Evolutionary conservation across 2,888 invertebrate genomes (phyloP).

Genomic region (Agriopis aurantiaria): DNA sequence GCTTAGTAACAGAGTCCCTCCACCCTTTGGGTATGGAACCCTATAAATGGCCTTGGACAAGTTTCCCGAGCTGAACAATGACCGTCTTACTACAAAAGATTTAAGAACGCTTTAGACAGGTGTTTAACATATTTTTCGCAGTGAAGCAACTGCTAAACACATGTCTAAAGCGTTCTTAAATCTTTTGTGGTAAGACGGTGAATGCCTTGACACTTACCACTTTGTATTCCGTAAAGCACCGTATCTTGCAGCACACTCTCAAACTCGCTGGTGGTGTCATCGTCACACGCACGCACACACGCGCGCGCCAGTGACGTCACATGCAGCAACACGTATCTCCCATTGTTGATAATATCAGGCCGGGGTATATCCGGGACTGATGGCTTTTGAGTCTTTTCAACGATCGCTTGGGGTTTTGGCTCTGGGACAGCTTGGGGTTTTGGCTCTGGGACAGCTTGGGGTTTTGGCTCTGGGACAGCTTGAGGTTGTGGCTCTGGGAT

Average conservation of each 20-base stretch:
- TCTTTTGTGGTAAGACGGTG: too few species aligned
- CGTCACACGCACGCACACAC: slow-evolving; percentile 56
- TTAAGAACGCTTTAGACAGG: too few species aligned
- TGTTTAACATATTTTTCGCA: too few species aligned
- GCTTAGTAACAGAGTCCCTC: too few species aligned
- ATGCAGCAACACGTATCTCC: slow-evolving; percentile 60
- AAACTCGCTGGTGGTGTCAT: slow-evolving; percentile 40
- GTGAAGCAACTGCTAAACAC: too few species aligned
- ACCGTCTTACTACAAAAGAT: too few species aligned
- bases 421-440: not conserved
- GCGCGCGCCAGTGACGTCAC: slow-evolving; percentile 51
- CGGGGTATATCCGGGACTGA: slow-evolving; percentile 58
- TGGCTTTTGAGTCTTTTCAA: not conserved
- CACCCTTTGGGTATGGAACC: too few species aligned
- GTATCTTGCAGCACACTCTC: slow-evolving; percentile 62
- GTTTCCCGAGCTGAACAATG: too few species aligned
- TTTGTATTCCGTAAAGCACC: slow-evolving; percentile 48
- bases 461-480: not conserved
- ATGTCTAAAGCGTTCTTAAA: too few species aligned
- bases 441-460: not conserved
- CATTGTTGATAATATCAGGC: slow-evolving; percentile 52
- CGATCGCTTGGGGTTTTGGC: not conserved
- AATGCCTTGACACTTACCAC: too few species aligned
- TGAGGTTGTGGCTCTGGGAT: not conserved
- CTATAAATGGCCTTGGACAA: too few species aligned